Evolutionary conservation across 2,113 vertebrate genomes (phyloP).

Genomic region (Dissostichus mawsoni): DNA sequence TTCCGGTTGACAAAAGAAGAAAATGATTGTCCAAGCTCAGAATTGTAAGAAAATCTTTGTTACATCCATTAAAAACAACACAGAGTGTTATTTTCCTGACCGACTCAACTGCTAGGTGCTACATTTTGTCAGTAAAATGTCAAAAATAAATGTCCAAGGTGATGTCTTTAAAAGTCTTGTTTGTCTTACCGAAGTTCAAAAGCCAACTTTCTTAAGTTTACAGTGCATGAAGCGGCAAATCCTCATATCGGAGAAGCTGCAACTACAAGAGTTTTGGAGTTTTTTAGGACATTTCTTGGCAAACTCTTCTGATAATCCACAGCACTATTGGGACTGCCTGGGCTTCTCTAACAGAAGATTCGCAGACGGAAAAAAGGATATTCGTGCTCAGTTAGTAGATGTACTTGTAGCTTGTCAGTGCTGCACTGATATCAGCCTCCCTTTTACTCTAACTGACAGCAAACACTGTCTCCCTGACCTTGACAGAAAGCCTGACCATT

Average conservation of each 20-base stretch:
- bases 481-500: conserved; percentile 53
- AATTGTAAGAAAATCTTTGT: background rate
- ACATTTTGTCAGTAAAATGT: too few species aligned
- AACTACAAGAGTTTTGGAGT: background rate
- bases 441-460: conserved; percentile 55
- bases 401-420: conserved; percentile 36
- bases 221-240: background rate
- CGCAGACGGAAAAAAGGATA: conserved; percentile 4
- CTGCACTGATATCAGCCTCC: conserved; percentile 24
- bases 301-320: background rate
- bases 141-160: background rate
- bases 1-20: background rate
- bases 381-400: conserved; percentile 16
- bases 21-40: background rate
- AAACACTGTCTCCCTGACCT: conserved; percentile 58
- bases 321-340: background rate
- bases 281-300: too few species aligned
- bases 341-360: too few species aligned
- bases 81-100: too few species aligned
- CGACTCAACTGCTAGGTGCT: too few species aligned
- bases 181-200: background rate
- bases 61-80: background rate
- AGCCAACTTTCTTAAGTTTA: background rate
- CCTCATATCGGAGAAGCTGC: background rate
- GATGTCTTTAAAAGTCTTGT: background rate